These are phyloP conservation scores for Nysson spinosus DNA, from an alignment of 2,888 invertebrate species.

Conservation along the genomic window DNA sequence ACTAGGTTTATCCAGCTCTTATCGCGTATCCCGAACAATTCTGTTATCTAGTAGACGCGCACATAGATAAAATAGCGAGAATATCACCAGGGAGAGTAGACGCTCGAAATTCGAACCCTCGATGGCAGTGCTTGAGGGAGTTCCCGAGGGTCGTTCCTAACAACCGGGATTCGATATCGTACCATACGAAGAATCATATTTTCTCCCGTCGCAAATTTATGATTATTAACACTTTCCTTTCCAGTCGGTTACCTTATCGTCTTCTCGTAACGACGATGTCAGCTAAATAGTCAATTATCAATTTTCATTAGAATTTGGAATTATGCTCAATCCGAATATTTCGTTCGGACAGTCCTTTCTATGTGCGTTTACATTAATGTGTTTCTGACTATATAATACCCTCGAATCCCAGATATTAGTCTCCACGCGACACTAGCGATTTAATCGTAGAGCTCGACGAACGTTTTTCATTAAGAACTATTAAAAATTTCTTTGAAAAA, in stretches of 20 bases:
- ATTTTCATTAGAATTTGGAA: too few species aligned
- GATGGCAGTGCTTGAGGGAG: constrained; percentile 40
- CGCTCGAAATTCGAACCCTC: constrained; percentile 37
- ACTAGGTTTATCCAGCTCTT: constrained; percentile 18
- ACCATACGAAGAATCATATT: background rate
- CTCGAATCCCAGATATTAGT: constrained; percentile 26
- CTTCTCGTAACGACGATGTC: too few species aligned
- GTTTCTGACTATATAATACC: too few species aligned
- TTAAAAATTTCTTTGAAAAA: too few species aligned
- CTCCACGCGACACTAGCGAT: constrained; percentile 6
- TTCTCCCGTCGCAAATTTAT: background rate
- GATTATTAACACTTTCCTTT: too few species aligned
- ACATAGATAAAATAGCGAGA: constrained; percentile 28
- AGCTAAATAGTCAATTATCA: too few species aligned
- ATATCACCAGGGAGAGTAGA: constrained; percentile 16
- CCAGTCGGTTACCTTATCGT: too few species aligned
- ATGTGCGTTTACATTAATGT: too few species aligned
- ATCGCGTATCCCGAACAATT: constrained; percentile 4
- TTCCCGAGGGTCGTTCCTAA: constrained; percentile 6
- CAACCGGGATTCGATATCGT: constrained; percentile 29
- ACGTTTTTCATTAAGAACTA: too few species aligned
- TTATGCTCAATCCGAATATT: too few species aligned
- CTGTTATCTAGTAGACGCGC: background rate
- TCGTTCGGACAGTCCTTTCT: too few species aligned
- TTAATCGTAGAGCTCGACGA: constrained; percentile 1